Base-by-base conservation (phyloP, 2,113 vertebrate species). In the Halcyon senegalensis region DNA sequence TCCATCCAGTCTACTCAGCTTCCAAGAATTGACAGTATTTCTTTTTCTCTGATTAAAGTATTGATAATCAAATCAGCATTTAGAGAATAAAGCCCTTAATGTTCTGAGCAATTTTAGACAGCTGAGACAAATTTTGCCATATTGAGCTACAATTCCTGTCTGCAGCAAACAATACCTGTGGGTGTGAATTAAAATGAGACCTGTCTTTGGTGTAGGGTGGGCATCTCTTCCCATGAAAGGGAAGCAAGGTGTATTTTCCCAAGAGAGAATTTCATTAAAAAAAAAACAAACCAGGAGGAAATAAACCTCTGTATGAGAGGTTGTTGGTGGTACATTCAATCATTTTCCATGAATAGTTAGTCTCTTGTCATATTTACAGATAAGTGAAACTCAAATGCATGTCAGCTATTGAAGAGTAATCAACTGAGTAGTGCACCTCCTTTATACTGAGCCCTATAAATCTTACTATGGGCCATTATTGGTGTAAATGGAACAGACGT, bases 1-100 rank as follows among this genome's bases (percentile, higher is more conserved):
- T 73, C 46, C 11, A 56, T 37, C 24, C 35, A 79, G 48, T 33
- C 53, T 79, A 77, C 53, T 91, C 53, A 70, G 58, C 50, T 93
- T 92, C 60, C 53, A 81, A 78, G 48, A 19, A 37, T 10, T 3
- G 11, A 73, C 33, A 79, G 37, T 64, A 64, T 87, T 87, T 82
- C 58, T 96, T 91, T 90, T 85, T 37, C 46, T 87, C 37, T 1
- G 0, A 51, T 80, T 87, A 66, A 94, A 89, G 70, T 91, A 92
- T 94, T 89, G 94, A 94, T 96, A 91, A 95, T 67, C 70, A 94
- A 93, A 95, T 95, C 87, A 95, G 66, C 70, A 89, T 84, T 95
- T 92, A 92, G 74, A 89, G 78, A 94, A 94, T 89, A 95, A 90
- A 85, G 30, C 30, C 44, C 44, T 59, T 73, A 87, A 91, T 67